Evolutionary conservation across 2,113 vertebrate genomes (phyloP), one percentile per base, ranked within the genome.

Genomic region (Paedocypris sp.): DNA sequence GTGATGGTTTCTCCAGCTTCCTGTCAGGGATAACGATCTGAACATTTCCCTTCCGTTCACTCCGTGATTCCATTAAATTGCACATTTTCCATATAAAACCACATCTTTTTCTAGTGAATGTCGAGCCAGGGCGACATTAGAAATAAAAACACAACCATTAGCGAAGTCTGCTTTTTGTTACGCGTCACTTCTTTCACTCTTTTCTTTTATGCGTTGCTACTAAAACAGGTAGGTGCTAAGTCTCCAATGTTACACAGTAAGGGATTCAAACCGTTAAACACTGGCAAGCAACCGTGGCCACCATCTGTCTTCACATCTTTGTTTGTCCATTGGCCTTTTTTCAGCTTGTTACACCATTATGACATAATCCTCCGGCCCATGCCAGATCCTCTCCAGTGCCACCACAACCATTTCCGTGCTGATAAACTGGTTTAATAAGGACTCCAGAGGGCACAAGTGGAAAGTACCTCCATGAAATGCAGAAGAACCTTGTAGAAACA

Each of bases 1-100:
- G 52, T 60, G 62, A 80, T 75, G 52, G 35, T 25, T 79, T 79
- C 71, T 69, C 70, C 73, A 23, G 69, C 22, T 12, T 12, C 48
- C 15, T 11, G 41, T 4, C 33, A 54, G 53, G 33, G 67, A 57
- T 46, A 66, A n/a, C 65, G 20, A 56, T 39, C 39, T 16, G 28
- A 43, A n/a, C 29, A 29, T 39, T 71, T 66, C 47, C 64, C 60
- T 68, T 39, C 68, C 73, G 33, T 38, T 64, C 43, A 51, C 25
- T 22, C 33, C 64, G 71, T 31, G 51, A 63, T 66, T 68, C 23
- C 29, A n/a, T n/a, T 41, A 36, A 45, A 54, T 15, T 47, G 56
- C 46, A 48, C 65, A 65, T 57, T 77, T 69, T 71, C 71, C 70
- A 61, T 61, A 64, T 58, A 59, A 58, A 59, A 47, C 19, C 20